phyloP scores from a whole-genome alignment of 2,888 invertebrate genomes.

The Sphaeridia pumilis region DNA sequence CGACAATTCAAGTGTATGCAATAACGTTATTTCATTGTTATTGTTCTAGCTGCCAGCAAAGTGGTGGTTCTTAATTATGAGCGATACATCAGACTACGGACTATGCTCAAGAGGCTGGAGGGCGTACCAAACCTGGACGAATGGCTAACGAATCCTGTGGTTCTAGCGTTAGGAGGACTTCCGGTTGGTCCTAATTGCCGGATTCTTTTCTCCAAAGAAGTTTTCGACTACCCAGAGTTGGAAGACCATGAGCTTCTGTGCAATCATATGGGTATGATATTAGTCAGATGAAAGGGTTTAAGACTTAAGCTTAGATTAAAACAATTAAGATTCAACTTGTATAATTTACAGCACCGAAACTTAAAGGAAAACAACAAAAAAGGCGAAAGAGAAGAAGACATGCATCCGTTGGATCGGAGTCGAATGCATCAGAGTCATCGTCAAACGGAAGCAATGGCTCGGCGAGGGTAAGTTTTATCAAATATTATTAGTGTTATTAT shows the following conservation, averaged over 20 bases:
- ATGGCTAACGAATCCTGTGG: conserved; percentile 61
- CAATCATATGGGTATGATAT: conserved; percentile 71
- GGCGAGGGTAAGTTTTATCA: conserved; percentile 37
- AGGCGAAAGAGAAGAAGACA: conserved; percentile 59
- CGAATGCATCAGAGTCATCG: conserved; percentile 54
- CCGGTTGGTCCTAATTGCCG: conserved; percentile 50
- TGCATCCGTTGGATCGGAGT: conserved; percentile 49
- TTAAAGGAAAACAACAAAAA: conserved; percentile 69
- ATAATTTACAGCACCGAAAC: conserved; percentile 55
- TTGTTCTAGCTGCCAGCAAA: conserved; percentile 26
- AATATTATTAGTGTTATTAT: no score
- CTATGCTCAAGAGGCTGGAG: conserved; percentile 57
- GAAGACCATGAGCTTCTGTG: conserved; percentile 77
- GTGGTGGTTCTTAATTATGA: conserved; percentile 69
- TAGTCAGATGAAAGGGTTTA: no score
- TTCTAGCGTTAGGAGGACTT: conserved; percentile 70
- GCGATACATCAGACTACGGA: conserved; percentile 72
- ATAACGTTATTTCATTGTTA: no score
- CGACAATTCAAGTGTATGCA: no score
- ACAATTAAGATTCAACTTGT: no score
- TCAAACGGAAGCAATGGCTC: conserved; percentile 40
- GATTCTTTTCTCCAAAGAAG: conserved; percentile 74
- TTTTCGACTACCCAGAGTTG: conserved; percentile 77
- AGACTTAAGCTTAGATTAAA: no score
- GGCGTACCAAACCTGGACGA: conserved; percentile 45